Base-by-base conservation (phyloP, 2,888 invertebrate genomes). In the Agonopterix arenella region DNA sequence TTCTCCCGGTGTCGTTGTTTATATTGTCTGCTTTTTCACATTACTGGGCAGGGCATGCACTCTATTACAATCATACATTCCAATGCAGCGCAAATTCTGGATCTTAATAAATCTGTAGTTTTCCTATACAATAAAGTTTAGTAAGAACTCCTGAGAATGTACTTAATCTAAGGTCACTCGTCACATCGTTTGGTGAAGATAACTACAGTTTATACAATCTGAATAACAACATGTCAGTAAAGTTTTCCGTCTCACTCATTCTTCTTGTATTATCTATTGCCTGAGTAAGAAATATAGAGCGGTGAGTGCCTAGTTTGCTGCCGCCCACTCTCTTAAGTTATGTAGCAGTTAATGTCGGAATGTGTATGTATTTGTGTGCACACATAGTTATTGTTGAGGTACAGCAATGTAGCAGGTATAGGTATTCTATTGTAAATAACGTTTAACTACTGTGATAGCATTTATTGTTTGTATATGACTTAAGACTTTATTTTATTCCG, bases 261-360 rank as follows among this genome's bases (percentile, higher is more conserved):
- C 70, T 16, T 56, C 51, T 45, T 45, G 57, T 54, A 42, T 48
- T 16, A 54, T 52, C 52, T 52, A 52, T 47, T 57, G 64, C 67
- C 59, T 70, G 77, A 80, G 72, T 60, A 59, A 66, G 70, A 57
- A 60, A 68, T 64, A 69, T 55, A 56, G 56, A 54, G 56, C 58
- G 56, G 54, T 66, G 64, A 66, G 61, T 70, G 67, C 57, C 63
- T 67, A 61, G 62, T 63, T 56, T 66, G 64, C 65, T 63, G 62
- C 61, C 58, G 57, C 76, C 81, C 81, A 82, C 76, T 82, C 83
- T 72, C 57, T 56, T 64, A 62, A 63, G 69, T 65, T 68, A 66
- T 69, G 66, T 68, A 65, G 67, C 66, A 64, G 66, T 64, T 61
- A 57, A 57, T 59, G 59, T 60, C 59, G 61, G 62, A 66, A 64